Evolutionary conservation across 2,113 vertebrate genomes (phyloP), one percentile per base, ranked within the genome.

Genomic region (Tauraco erythrolophus): DNA sequence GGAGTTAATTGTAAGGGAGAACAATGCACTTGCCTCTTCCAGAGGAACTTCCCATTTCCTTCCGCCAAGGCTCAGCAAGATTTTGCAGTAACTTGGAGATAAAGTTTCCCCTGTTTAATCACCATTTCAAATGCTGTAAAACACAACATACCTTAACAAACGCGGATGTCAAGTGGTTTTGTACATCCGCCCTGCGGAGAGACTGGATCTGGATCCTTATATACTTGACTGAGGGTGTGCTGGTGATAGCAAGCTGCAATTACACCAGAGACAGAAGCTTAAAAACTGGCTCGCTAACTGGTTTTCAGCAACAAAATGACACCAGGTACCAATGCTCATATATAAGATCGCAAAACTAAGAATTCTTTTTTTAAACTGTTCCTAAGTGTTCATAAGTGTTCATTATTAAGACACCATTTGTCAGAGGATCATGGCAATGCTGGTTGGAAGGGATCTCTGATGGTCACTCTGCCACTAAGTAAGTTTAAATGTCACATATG

Each of bases 191-290:
- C 57, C 69, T 84, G 46, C 92, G 30, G 30, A 94, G 70, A 58
- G 97, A 95, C 46, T 96, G 96, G 53, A 97, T 97, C 84, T 96
- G 86, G 60, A 98, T 88, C 79, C 65, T 95, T 15, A 89, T 7
- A 7, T 96, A 93, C 60, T 89, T 50, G 3, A 45, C 70, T 11
- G 89, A 95, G 48, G 86, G 91, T 10, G 83, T 97, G 87, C 97
- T 98, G 13, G 86, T 96, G 88, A 98, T 50, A 45, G 94, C 97
- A 69, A 94, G 84, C 98, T 98, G 95, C 30, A 92, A 84, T 74
- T 54, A 56, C 58, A 91, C 41, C 74, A 78, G 51, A 81, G 37
- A 80, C 19, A 60, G 58, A 92, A 39, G 21, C n/a, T 77, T 66
- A 54, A 72, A 85, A 76, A 48, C 11, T 9, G 41, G 4, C 35